These are phyloP conservation scores for Scaptomyza reducta DNA, from an alignment of 2,888 invertebrate species.

Conservation along the genomic window DNA sequence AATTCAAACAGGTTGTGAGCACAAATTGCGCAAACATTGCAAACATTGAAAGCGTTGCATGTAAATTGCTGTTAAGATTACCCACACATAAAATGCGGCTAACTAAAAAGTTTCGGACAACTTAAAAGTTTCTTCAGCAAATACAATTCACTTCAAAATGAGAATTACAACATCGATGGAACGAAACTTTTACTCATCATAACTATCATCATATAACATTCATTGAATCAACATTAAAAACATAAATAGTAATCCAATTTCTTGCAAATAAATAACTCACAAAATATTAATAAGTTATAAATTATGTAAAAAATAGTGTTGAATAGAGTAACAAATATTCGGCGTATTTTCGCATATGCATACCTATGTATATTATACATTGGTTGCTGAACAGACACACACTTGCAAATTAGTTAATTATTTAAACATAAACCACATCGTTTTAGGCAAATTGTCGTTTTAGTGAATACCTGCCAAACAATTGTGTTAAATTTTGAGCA, in stretches of 20 bases:
- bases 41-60: conserved; percentile 31
- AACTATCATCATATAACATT: no score
- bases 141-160: neutral
- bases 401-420: conserved; percentile 18
- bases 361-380: neutral
- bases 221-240: no score
- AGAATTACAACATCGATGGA: neutral
- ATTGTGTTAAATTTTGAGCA: neutral
- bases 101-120: neutral
- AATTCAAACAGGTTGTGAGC: conserved; percentile 57
- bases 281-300: neutral
- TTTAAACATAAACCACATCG: conserved; percentile 16
- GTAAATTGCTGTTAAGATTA: conserved; percentile 14
- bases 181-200: neutral
- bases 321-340: neutral
- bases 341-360: conserved; percentile 7
- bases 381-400: conserved; percentile 2
- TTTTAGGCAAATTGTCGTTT: conserved; percentile 16
- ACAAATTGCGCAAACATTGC: conserved; percentile 10
- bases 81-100: neutral
- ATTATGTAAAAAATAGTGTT: neutral
- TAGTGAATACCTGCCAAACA: conserved; percentile 8
- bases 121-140: neutral
- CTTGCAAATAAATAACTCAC: no score
- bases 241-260: no score